These are phyloP conservation scores for Lophotis ruficrista DNA, from an alignment of 2,113 vertebrate genomes.

Conservation along the genomic window DNA sequence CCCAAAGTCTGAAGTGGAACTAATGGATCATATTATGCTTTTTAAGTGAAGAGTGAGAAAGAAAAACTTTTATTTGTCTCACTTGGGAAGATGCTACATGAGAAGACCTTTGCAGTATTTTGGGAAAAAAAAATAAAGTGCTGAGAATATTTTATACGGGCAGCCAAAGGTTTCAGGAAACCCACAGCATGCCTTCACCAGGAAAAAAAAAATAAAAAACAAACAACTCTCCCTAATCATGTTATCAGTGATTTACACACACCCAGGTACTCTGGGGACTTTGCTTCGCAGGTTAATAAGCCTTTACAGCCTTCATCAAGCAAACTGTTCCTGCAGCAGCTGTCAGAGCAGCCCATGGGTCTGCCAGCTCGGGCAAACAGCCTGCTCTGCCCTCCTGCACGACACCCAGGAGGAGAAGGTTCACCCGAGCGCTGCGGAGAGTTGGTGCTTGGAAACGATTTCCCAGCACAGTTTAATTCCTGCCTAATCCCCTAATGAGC, in stretches of 20 bases:
- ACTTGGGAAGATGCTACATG: background rate
- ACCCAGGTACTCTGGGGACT: background rate
- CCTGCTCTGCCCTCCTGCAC: background rate
- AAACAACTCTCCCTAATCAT: background rate
- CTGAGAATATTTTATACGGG: background rate
- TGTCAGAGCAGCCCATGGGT: background rate
- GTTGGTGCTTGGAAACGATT: background rate
- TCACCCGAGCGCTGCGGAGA: background rate
- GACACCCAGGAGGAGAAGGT: background rate
- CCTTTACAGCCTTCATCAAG: conserved; percentile 2
- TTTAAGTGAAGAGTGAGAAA: conserved; percentile 25
- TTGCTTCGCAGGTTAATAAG: conserved; percentile 4
- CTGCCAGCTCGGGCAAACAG: background rate
- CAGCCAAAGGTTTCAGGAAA: conserved; percentile 3
- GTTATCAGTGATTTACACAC: conserved; percentile 19
- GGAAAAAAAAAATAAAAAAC: background rate
- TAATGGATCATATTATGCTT: background rate
- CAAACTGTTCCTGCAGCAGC: conserved; percentile 3
- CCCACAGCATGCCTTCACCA: background rate
- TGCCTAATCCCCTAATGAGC: conserved; percentile 7
- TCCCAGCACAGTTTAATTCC: conserved; percentile 43
- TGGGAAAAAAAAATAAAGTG: background rate
- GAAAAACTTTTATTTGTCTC: background rate
- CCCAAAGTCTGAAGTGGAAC: background rate
- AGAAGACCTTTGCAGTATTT: background rate